Evolutionary conservation across 2,797 vertebrate species (phyloP).

Genomic region (Peromyscus attwateri): DNA sequence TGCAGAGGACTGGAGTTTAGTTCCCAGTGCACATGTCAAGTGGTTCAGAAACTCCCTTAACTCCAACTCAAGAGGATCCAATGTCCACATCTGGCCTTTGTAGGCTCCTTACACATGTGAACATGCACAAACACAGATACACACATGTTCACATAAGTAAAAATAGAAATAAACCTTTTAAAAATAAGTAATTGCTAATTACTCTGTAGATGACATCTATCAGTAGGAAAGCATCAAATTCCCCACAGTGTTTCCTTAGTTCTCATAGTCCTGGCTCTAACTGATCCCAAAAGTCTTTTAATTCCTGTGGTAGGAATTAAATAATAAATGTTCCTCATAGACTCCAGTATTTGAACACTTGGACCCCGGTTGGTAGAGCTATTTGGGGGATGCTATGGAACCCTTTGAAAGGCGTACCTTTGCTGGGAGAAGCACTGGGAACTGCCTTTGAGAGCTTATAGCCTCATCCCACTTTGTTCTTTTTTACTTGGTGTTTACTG

Average conservation of each 20-base stretch:
- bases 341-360: background rate
- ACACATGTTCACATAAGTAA: background rate
- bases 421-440: background rate
- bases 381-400: background rate
- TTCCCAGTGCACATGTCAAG: background rate
- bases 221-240: background rate
- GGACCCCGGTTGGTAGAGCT: background rate
- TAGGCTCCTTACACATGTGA: background rate
- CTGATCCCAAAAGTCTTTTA: constrained; percentile 29
- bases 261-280: background rate
- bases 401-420: background rate
- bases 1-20: background rate
- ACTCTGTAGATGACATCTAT: background rate
- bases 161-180: background rate
- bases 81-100: background rate
- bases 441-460: background rate
- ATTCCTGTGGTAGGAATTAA: background rate
- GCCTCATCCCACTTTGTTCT: background rate
- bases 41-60: background rate
- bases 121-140: background rate
- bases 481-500: background rate
- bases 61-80: background rate
- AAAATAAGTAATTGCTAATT: background rate
- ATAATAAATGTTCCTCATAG: background rate
- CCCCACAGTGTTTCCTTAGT: background rate